phyloP scores from a whole-genome alignment of 2,888 invertebrate genomes.

The Laspeyria flexula region DNA sequence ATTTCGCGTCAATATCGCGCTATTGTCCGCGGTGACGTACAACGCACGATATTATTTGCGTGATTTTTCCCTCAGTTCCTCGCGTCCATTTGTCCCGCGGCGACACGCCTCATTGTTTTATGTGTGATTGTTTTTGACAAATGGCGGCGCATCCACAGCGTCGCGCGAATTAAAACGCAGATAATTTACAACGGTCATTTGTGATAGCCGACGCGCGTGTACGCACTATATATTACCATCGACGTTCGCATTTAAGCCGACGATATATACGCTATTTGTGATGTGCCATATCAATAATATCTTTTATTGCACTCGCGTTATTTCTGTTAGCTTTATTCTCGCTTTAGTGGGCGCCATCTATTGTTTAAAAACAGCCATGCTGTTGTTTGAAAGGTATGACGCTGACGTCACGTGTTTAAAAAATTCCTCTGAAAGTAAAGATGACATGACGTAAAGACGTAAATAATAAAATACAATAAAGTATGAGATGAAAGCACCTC shows the following conservation, averaged over 20 bases:
- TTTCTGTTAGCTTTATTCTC: not conserved
- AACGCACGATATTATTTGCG: constrained; percentile 35
- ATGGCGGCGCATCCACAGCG: constrained; percentile 54
- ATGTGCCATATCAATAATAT: constrained; percentile 16
- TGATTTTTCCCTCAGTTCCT: constrained; percentile 29
- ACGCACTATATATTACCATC: constrained; percentile 29
- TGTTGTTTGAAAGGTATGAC: too few species aligned
- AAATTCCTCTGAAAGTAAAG: too few species aligned
- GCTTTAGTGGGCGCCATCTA: not conserved
- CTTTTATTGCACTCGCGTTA: constrained; percentile 6
- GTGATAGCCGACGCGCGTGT: constrained; percentile 43
- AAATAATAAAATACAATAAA: too few species aligned
- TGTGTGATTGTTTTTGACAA: constrained; percentile 75
- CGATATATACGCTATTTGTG: constrained; percentile 7
- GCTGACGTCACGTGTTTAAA: too few species aligned
- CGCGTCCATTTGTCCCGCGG: constrained; percentile 46
- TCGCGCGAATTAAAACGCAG: constrained; percentile 59
- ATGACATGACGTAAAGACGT: too few species aligned
- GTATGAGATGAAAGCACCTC: too few species aligned
- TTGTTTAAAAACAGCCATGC: not conserved
- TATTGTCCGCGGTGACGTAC: constrained; percentile 37
- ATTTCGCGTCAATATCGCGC: constrained; percentile 15
- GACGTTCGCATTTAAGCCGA: constrained; percentile 5
- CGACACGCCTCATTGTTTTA: constrained; percentile 70
- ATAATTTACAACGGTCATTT: constrained; percentile 66